Percentiles rank a stretch among this genome's conserved stretches.
Conservation (phyloP, 1,140 invertebrate species). For the Contarinia nasturtii region DNA sequence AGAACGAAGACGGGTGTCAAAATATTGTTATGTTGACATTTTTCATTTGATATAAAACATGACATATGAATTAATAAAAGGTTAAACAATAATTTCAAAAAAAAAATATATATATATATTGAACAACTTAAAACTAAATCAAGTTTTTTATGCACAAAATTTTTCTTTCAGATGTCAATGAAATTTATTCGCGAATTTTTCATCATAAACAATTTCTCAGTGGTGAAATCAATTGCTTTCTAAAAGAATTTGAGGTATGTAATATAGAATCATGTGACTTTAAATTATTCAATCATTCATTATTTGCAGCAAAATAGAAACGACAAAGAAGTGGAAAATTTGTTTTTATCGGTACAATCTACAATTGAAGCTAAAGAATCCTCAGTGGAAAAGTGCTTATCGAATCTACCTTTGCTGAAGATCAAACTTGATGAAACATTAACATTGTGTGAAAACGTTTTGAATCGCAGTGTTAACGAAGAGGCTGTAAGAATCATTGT, state of each 20-base stretch:
- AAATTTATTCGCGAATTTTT: slow-evolving; percentile 65
- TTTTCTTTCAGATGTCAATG: slow-evolving; percentile 43
- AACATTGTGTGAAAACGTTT: slow-evolving; percentile 34
- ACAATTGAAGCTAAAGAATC: slow-evolving; percentile 56
- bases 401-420: slow-evolving; percentile 38
- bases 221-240: slow-evolving; percentile 63
- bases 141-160: too few species aligned
- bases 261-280: slow-evolving; percentile 1
- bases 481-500: slow-evolving; percentile 21
- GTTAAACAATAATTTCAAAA: too few species aligned
- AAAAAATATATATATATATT: too few species aligned
- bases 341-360: slow-evolving; percentile 57
- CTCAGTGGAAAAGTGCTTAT: slow-evolving; percentile 40
- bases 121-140: too few species aligned
- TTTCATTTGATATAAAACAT: too few species aligned
- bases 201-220: slow-evolving; percentile 65
- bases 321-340: slow-evolving; percentile 56
- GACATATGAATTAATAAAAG: too few species aligned
- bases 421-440: slow-evolving; percentile 45
- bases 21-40: too few species aligned
- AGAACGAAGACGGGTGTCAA: too few species aligned
- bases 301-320: slow-evolving; percentile 43
- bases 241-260: slow-evolving; percentile 62
- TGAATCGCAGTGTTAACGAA: slow-evolving; percentile 30
- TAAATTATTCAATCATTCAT: slow-evolving; percentile 2